Evolutionary conservation across 2,888 invertebrate species (phyloP).

Genomic region (Drosophila dives): DNA sequence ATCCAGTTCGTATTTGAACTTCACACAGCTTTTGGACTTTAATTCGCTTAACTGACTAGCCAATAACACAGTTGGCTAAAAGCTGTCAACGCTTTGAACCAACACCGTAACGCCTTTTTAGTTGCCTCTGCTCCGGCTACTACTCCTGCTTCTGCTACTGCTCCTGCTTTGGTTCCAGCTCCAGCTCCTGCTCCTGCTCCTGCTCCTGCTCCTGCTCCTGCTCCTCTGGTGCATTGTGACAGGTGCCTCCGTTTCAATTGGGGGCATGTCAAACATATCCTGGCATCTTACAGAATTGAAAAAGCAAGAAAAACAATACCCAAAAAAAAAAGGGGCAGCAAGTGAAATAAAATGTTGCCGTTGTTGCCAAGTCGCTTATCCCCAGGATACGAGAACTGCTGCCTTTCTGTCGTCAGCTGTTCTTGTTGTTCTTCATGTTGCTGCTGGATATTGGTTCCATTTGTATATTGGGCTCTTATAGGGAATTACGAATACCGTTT

Average conservation of each 20-base stretch:
- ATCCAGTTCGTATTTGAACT: conserved; percentile 7
- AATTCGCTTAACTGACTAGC: neutral
- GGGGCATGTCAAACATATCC: conserved; percentile 45
- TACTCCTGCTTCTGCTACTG: neutral
- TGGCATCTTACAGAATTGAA: conserved; percentile 35
- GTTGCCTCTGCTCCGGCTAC: conserved; percentile 4
- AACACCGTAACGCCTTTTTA: conserved; percentile 1
- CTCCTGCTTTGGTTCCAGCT: neutral
- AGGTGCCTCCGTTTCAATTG: conserved; percentile 35
- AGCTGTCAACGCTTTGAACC: conserved; percentile 32
- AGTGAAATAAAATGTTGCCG: conserved; percentile 45
- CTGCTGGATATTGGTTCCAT: conserved; percentile 41
- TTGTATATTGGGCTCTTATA: conserved; percentile 51
- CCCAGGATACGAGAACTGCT: conserved; percentile 28
- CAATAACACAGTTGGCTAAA: conserved; percentile 24
- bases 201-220: neutral
- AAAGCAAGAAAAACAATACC: neutral
- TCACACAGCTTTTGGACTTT: conserved; percentile 3
- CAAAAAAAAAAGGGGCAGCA: conserved; percentile 7
- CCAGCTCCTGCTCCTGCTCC: neutral
- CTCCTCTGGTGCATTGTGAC: conserved; percentile 33
- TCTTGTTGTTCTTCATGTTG: conserved; percentile 43
- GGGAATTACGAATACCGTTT: conserved; percentile 52
- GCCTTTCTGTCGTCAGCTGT: conserved; percentile 54
- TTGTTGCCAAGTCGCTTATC: conserved; percentile 47